Conservation (phyloP, 1,140 invertebrate genomes). For the Sycophaga agraensis region DNA sequence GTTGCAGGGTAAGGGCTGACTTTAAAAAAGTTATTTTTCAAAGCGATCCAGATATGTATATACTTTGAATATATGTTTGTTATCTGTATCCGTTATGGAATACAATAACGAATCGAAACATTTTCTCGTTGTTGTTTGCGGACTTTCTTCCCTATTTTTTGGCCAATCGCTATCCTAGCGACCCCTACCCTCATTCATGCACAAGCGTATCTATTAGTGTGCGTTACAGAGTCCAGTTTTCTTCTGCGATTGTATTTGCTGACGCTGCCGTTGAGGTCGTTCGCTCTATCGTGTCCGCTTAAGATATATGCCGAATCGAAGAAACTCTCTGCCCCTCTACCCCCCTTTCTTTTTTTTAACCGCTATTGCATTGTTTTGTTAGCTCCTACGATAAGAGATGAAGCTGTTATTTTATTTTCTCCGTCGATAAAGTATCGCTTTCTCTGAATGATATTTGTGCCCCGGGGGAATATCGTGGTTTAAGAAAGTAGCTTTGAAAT, state of each 20-base stretch:
- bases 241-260: constrained; percentile 43
- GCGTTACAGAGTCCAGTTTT: constrained; percentile 34
- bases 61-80: too few relatives aligned
- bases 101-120: background rate
- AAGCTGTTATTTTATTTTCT: background rate
- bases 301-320: constrained; percentile 29
- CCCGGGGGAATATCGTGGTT: too few relatives aligned
- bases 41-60: too few relatives aligned
- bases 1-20: too few relatives aligned
- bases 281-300: constrained; percentile 37
- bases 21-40: too few relatives aligned
- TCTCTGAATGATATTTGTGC: background rate
- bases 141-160: constrained; percentile 32
- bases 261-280: constrained; percentile 37
- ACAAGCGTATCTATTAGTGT: background rate
- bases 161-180: constrained; percentile 47
- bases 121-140: constrained; percentile 46
- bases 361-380: constrained; percentile 14
- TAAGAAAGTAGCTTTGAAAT: too few relatives aligned
- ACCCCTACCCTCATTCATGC: constrained; percentile 24
- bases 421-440: background rate
- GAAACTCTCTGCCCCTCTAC: background rate
- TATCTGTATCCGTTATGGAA: background rate
- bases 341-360: constrained; percentile 2
- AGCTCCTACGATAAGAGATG: background rate